These are phyloP conservation scores for Sceloporus undulatus DNA, from an alignment of 2,113 vertebrate genomes.

Conservation along the genomic window DNA sequence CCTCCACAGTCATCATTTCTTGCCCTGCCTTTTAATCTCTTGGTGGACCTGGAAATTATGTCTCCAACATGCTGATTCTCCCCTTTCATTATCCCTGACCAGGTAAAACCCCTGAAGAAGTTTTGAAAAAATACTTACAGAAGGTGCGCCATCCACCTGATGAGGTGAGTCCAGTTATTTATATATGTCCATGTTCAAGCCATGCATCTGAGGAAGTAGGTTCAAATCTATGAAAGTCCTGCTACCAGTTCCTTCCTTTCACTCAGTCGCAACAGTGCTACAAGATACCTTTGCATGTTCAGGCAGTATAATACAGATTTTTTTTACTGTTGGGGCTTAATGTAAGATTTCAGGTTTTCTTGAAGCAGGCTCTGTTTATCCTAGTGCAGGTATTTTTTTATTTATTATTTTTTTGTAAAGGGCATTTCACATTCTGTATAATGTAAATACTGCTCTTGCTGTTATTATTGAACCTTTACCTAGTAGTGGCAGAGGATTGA, in stretches of 20 bases:
- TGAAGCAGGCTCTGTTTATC: not conserved
- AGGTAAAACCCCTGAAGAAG: constrained; percentile 94
- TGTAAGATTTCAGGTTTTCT: not conserved
- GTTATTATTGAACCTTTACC: not conserved
- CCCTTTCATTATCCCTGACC: rapidly evolving
- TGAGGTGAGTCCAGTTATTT: constrained; percentile 80
- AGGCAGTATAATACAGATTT: not conserved
- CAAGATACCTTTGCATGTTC: not conserved
- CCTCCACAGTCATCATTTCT: not conserved
- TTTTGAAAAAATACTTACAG: constrained; percentile 93
- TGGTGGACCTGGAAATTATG: too few relatives aligned
- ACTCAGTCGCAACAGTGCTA: too few relatives aligned
- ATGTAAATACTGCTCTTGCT: not conserved
- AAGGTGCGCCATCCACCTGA: constrained; percentile 91
- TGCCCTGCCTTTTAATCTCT: not conserved
- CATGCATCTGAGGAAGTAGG: too few relatives aligned
- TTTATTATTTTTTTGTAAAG: not conserved
- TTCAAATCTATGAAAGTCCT: too few relatives aligned
- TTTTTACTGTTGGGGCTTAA: not conserved
- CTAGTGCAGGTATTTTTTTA: not conserved
- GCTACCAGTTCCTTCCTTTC: too few relatives aligned
- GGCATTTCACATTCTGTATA: not conserved
- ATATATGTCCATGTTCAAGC: not conserved
- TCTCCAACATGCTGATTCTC: not conserved
- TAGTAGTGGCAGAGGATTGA: not conserved